A percentile compares a stretch with the other conserved stretches of the same genome.
phyloP scores from a whole-genome alignment of 2,888 invertebrate genomes.

The Chymomyza fuscimana region DNA sequence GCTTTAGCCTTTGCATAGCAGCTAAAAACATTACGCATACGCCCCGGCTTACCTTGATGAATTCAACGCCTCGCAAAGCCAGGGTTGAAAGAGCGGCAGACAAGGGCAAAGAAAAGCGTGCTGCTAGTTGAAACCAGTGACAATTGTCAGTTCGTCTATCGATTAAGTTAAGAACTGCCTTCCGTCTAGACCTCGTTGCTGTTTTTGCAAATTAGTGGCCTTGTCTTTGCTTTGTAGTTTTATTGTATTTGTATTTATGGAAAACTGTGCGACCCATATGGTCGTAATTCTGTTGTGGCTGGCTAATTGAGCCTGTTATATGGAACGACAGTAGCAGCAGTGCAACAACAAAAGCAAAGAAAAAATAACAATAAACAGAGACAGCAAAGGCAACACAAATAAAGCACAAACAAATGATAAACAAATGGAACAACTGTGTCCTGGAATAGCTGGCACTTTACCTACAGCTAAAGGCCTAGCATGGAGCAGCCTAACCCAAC shows the following conservation, averaged over 20 bases:
- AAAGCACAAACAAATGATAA: conserved; percentile 1
- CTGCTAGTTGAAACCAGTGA: conserved; percentile 43
- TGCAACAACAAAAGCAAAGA: background rate
- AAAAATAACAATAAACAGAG: conserved; percentile 18
- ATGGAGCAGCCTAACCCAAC: background rate
- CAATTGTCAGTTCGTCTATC: conserved; percentile 59
- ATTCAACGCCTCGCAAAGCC: conserved; percentile 29
- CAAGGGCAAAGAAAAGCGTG: background rate
- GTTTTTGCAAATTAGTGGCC: conserved; percentile 7
- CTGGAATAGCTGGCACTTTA: background rate
- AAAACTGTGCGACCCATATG: background rate
- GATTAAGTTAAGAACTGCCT: conserved; percentile 57
- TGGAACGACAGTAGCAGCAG: conserved; percentile 13
- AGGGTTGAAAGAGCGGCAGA: background rate
- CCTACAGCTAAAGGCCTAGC: background rate
- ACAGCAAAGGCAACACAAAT: conserved; percentile 15
- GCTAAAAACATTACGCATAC: conserved; percentile 49
- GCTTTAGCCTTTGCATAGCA: background rate
- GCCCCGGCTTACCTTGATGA: conserved; percentile 53
- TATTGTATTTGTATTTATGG: conserved; percentile 22
- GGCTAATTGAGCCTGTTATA: conserved; percentile 46
- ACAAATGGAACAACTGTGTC: background rate
- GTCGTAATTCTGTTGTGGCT: conserved; percentile 24
- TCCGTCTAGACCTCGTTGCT: conserved; percentile 33
- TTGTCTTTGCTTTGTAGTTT: conserved; percentile 1